Evolutionary conservation across 2,888 invertebrate species (phyloP).

Genomic region (Lasioglossum marginatum): DNA sequence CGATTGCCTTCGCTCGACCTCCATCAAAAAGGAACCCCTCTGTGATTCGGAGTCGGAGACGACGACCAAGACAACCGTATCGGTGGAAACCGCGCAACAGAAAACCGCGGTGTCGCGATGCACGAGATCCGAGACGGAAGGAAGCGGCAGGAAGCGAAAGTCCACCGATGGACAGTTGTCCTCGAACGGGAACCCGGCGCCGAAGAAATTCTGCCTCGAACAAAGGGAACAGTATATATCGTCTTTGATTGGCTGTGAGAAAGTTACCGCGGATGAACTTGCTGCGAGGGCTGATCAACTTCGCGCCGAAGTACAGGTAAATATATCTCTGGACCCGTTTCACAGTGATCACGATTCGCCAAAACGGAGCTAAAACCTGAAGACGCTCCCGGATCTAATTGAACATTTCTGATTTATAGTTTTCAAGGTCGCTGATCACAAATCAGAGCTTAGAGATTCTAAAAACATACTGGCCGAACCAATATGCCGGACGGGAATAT

Average conservation of each 20-base stretch:
- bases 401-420: not conserved
- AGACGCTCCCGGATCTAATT: no score
- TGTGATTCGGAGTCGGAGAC: conserved; percentile 58
- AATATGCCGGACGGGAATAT: not conserved
- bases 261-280: conserved; percentile 79
- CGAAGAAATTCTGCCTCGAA: conserved; percentile 79
- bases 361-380: no score
- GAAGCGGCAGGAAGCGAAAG: conserved; percentile 69
- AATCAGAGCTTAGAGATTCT: not conserved
- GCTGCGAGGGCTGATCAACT: conserved; percentile 79
- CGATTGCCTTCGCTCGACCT: conserved; percentile 46
- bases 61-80: conserved; percentile 35
- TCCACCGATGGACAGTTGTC: conserved; percentile 71
- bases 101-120: conserved; percentile 39
- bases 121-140: conserved; percentile 53
- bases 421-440: not conserved
- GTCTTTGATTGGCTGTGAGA: conserved; percentile 80
- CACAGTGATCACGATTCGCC: not conserved
- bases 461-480: not conserved
- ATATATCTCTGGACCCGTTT: not conserved
- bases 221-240: conserved; percentile 81
- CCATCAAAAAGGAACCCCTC: conserved; percentile 58
- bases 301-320: conserved; percentile 80
- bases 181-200: conserved; percentile 71
- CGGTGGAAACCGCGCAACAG: conserved; percentile 39